Base-by-base conservation (phyloP, 2,888 invertebrate species). In the Blastobasis adustella region DNA sequence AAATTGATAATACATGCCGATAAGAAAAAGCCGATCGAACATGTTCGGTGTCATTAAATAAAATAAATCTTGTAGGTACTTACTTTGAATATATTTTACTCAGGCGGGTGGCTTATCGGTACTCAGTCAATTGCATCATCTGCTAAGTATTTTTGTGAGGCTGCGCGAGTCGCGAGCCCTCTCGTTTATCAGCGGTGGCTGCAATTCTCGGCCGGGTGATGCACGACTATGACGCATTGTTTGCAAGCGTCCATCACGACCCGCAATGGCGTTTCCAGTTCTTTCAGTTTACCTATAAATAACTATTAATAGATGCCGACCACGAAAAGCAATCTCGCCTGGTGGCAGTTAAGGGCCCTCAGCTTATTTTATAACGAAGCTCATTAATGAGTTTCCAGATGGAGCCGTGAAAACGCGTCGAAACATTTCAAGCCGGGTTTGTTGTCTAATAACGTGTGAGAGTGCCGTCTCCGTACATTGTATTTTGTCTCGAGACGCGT, bases 251-350 rank as follows among this genome's bases (percentile, higher is more conserved):
- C 67, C 70, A 72, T 74, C 76, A 73, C 72, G 67, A 66, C 55
- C 62, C 61, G 58, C 59, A 61, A 66, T 68, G 65, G 67, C 67
- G 68, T 63, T 59, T 55, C 63, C 67, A 63, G 62, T 72, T 80
- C 77, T 74, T 79, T 76, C 69, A 73, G 77, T 76, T 81, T 79
- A 61, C 74, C 75, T 79, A 82, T 84, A 84, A 84, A 83, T 80
- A 80, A 80, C 76, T 80, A 83, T 82, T 82, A 82, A 80, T 76
- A 82, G 75, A 76, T 71, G 67, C 76, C 76, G 74, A 82, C 82
- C 82, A 82, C 84, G 82, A 82, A 82, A 85, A 83, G 81, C 82
- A 85, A 86, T 86, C 79, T 83, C 76, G 66, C 74, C 64, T 74
- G 73, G 76, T 82, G 82, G 82, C 80, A 82, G 79, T 79, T 84